phyloP scores from a whole-genome alignment of 37 sponge, comb jelly and placozoan species.

The Cladorhizidae sp. region DNA sequence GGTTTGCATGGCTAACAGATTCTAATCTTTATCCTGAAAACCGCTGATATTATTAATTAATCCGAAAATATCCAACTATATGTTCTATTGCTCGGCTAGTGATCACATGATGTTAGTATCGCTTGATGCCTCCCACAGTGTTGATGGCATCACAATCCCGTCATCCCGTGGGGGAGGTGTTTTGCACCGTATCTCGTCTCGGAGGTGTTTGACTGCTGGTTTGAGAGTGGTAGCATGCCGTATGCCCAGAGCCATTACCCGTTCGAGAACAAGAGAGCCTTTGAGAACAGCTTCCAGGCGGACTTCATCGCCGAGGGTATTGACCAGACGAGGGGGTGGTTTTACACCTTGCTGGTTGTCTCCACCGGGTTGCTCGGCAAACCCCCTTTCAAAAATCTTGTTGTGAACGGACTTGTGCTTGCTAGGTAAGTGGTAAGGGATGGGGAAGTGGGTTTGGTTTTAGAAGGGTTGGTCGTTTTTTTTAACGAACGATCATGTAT shows the following conservation, averaged over 20 bases:
- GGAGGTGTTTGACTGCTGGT: constrained; percentile 99
- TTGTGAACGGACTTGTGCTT: constrained; percentile 95
- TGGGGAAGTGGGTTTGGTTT: not conserved
- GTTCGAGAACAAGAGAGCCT: constrained; percentile 88
- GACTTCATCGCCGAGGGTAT: constrained; percentile 99
- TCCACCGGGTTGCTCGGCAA: constrained; percentile 92
- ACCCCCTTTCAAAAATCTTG: constrained; percentile 98
- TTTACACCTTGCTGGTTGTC: constrained; percentile 98
- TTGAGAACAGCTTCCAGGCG: constrained; percentile 92
- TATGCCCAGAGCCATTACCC: constrained; percentile 99
- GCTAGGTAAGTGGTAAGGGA: constrained; percentile 60
- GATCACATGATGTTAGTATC: too few species aligned
- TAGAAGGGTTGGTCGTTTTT: too few species aligned
- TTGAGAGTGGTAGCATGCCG: constrained; percentile 99
- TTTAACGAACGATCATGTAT: not conserved
- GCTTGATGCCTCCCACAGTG: constrained; percentile 52
- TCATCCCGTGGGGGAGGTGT: constrained; percentile 81
- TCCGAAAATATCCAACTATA: too few species aligned
- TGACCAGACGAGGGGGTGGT: constrained; percentile 99
- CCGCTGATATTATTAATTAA: too few species aligned
- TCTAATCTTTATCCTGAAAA: too few species aligned
- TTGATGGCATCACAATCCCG: constrained; percentile 94
- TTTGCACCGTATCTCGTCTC: constrained; percentile 79
- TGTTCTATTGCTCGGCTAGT: too few species aligned
- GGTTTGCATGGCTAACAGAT: too few species aligned